phyloP scores from a whole-genome alignment of 2,888 invertebrate genomes.

The Sinelater perroti region DNA sequence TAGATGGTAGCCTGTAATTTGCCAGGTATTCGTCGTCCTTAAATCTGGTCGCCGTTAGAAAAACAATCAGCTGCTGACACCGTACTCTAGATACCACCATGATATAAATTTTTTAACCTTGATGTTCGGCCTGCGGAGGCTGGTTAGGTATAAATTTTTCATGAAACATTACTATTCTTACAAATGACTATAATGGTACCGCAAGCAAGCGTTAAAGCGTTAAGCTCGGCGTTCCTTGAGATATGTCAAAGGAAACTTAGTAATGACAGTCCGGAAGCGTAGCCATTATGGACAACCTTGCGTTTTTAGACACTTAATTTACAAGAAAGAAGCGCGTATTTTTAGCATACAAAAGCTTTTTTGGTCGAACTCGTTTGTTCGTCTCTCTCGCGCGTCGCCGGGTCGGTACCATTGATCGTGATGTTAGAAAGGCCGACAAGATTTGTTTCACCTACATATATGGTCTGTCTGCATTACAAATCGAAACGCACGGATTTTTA shows the following conservation, averaged over 20 bases:
- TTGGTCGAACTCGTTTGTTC: not conserved
- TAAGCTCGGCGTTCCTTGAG: not conserved
- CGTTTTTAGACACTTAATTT: constrained; percentile 5
- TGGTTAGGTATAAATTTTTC: no score
- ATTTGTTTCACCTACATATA: not conserved
- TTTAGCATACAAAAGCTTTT: constrained; percentile 3
- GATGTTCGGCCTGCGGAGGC: no score
- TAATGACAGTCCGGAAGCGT: constrained; percentile 9
- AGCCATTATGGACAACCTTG: constrained; percentile 1
- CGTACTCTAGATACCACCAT: no score
- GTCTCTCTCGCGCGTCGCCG: no score
- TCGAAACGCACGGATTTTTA: not conserved
- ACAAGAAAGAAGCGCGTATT: not conserved
- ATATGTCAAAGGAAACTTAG: constrained; percentile 2
- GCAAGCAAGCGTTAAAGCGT: no score
- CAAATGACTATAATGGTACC: no score
- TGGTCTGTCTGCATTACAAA: not conserved
- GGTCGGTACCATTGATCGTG: not conserved
- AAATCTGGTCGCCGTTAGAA: no score
- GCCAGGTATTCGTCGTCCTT: no score
- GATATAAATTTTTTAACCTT: no score
- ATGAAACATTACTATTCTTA: no score
- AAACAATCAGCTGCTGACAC: no score
- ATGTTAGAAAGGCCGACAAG: not conserved
- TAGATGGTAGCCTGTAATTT: no score